Conservation (phyloP, 2,888 invertebrate genomes). For the Lasioglossum malachurum region DNA sequence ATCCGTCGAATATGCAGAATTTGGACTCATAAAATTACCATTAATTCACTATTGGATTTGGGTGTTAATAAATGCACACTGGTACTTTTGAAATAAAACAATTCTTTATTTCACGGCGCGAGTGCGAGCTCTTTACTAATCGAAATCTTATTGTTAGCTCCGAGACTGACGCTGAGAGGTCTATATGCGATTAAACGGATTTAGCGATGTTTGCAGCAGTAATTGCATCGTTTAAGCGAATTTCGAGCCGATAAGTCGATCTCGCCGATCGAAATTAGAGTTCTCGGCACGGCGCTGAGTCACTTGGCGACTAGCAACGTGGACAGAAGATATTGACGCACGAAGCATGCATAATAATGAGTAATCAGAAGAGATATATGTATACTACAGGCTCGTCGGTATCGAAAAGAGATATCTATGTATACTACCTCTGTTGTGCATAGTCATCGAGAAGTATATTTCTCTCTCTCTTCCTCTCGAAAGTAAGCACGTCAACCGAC, state of each 20-base stretch:
- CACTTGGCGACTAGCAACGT: conserved; percentile 55
- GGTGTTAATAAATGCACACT: no score
- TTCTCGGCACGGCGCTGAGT: conserved; percentile 39
- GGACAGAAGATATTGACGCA: conserved; percentile 53
- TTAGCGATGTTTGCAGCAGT: not conserved
- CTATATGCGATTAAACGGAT: not conserved
- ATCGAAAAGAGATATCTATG: conserved; percentile 2
- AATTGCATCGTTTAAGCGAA: not conserved
- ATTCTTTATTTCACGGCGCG: no score
- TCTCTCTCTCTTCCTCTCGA: conserved; percentile 54
- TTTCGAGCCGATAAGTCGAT: conserved; percentile 30
- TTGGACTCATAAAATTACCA: no score
- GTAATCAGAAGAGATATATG: conserved; percentile 38
- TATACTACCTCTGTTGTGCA: not conserved
- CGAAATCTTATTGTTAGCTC: no score
- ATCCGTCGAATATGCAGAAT: not conserved
- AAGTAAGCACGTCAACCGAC: conserved; percentile 67
- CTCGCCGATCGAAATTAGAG: conserved; percentile 34
- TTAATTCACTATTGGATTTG: no score
- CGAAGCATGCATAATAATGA: conserved; percentile 64
- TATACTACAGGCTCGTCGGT: no score
- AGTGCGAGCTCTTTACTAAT: no score
- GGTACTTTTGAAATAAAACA: no score
- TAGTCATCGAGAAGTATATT: conserved; percentile 25
- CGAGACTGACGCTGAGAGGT: no score